Evolutionary conservation across 2,888 invertebrate species (phyloP).

Genomic region (Ophion costatus): DNA sequence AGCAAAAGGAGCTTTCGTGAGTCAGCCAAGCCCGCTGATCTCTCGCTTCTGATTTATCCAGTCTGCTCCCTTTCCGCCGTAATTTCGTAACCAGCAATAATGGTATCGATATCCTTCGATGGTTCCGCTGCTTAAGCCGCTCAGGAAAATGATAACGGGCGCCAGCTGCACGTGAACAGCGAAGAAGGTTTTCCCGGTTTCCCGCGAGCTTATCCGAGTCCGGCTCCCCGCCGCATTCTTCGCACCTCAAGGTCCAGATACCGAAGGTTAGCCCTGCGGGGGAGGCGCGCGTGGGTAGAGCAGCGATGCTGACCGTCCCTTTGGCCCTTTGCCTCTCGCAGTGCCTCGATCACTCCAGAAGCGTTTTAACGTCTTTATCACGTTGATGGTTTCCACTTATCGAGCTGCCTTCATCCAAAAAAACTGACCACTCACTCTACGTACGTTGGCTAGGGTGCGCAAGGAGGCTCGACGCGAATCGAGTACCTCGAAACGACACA

Average conservation of each 20-base stretch:
- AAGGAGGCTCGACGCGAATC: not conserved
- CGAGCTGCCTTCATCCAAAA: not conserved
- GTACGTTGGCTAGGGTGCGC: not conserved
- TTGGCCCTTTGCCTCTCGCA: constrained; percentile 13
- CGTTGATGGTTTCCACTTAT: not conserved
- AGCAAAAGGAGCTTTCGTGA: too few species aligned
- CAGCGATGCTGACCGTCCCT: constrained; percentile 41
- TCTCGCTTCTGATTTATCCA: too few species aligned
- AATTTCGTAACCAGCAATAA: too few species aligned
- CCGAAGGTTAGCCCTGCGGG: constrained; percentile 38
- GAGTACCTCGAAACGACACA: not conserved
- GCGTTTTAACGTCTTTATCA: not conserved
- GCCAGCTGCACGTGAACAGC: too few species aligned
- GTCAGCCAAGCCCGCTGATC: too few species aligned
- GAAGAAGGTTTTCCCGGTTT: too few species aligned
- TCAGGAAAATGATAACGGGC: too few species aligned
- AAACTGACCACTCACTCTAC: constrained; percentile 3
- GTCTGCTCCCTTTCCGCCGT: too few species aligned
- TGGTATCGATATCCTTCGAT: too few species aligned
- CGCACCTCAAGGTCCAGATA: constrained; percentile 57
- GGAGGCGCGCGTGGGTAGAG: constrained; percentile 49
- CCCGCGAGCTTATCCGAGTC: constrained; percentile 51
- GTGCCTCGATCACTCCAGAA: not conserved
- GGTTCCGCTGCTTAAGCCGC: too few species aligned
- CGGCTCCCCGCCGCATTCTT: constrained; percentile 57